Conservation (phyloP, 2,113 vertebrate genomes). For the Malurus cyaneus region DNA sequence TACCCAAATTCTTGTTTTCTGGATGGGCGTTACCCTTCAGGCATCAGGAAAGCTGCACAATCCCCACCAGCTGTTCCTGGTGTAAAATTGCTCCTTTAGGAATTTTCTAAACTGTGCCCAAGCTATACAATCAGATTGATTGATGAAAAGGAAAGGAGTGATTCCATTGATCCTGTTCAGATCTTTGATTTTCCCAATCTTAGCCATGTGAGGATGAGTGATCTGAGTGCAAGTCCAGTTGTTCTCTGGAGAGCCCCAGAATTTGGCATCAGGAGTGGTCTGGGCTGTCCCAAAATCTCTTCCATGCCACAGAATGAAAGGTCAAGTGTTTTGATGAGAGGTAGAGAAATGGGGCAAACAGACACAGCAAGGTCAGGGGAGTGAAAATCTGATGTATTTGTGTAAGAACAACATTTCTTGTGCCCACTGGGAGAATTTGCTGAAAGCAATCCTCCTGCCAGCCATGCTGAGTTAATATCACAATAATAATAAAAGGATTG, state of each 20-base stretch:
- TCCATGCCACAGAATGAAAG: background rate
- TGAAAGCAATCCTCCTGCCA: background rate
- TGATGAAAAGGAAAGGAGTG: background rate
- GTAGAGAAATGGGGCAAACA: background rate
- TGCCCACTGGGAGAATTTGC: background rate
- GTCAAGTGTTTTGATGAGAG: background rate
- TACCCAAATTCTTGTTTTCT: fast-evolving
- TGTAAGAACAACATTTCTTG: background rate
- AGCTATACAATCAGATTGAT: background rate
- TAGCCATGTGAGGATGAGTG: too few relatives aligned
- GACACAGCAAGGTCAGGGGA: background rate
- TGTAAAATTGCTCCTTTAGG: background rate
- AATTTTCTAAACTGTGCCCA: background rate
- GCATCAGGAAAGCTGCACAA: background rate
- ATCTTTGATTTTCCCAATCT: background rate
- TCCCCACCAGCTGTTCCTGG: background rate
- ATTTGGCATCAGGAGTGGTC: background rate
- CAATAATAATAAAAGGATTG: background rate
- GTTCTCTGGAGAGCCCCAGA: background rate
- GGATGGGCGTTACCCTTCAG: background rate
- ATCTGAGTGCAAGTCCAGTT: background rate
- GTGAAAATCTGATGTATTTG: background rate
- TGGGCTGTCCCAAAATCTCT: background rate
- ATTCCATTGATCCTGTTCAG: background rate
- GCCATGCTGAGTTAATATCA: background rate